These are phyloP conservation scores for Parnassius apollo DNA, from an alignment of 2,888 invertebrate species.

Conservation along the genomic window DNA sequence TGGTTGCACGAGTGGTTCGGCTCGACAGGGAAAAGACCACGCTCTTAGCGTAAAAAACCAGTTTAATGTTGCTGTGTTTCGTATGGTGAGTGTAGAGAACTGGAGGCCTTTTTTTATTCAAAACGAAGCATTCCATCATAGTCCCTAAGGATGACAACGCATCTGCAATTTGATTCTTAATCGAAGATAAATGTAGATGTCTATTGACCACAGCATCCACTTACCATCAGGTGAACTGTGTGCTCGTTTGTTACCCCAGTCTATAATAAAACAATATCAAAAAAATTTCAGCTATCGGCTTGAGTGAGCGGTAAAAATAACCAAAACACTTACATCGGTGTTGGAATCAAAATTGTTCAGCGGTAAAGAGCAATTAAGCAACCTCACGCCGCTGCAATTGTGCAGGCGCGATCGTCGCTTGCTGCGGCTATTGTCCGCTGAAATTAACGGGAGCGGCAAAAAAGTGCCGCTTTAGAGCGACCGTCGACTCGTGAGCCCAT, in stretches of 20 bases:
- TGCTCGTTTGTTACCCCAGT: background rate
- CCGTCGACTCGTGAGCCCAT: slow-evolving; percentile 28
- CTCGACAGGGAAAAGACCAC: too few relatives aligned
- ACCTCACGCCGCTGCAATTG: slow-evolving; percentile 60
- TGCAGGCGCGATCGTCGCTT: slow-evolving; percentile 56
- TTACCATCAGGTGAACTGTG: background rate
- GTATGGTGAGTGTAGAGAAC: too few relatives aligned
- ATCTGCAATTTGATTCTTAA: too few relatives aligned
- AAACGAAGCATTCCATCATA: too few relatives aligned
- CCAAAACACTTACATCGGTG: slow-evolving; percentile 22
- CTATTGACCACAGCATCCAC: too few relatives aligned
- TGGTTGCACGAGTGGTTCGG: too few relatives aligned
- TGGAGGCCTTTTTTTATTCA: too few relatives aligned
- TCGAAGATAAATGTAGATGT: too few relatives aligned
- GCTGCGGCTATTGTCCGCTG: slow-evolving; percentile 60
- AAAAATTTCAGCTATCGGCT: slow-evolving; percentile 12
- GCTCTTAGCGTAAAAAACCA: too few relatives aligned
- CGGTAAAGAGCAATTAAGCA: slow-evolving; percentile 66
- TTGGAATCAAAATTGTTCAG: slow-evolving; percentile 57
- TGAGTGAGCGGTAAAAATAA: slow-evolving; percentile 23
- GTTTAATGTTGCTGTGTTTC: too few relatives aligned
- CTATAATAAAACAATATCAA: slow-evolving; percentile 2
- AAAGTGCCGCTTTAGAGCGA: slow-evolving; percentile 46
- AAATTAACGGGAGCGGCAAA: slow-evolving; percentile 64
- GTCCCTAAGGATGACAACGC: too few relatives aligned